A percentile compares a stretch with the other conserved stretches of the same genome.
Conservation (phyloP, 2,113 vertebrate genomes). For the Entelurus aequoreus region DNA sequence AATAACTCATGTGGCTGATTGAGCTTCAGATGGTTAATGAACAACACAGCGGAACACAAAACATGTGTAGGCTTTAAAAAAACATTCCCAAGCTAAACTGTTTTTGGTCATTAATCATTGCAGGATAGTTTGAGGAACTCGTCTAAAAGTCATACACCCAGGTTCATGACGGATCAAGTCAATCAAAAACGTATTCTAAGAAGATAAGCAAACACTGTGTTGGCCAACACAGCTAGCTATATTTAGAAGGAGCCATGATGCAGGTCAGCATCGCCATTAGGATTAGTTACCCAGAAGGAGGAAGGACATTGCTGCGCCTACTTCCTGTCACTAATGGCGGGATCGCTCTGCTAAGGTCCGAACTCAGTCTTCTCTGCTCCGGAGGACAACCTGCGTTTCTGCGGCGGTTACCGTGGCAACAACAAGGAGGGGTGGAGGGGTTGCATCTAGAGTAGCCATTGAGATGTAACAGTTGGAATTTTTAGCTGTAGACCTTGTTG, state of each 20-base stretch:
- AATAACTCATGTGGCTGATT: not conserved
- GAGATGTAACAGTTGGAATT: not conserved
- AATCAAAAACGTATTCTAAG: not conserved
- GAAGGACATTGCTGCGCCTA: no score
- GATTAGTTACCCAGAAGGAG: not conserved
- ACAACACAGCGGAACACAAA: not conserved
- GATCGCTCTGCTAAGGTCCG: no score
- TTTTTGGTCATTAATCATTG: no score
- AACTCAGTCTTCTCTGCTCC: not conserved
- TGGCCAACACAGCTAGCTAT: not conserved
- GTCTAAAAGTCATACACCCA: no score
- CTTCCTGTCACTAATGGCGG: no score
- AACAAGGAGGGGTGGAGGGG: conserved; percentile 35
- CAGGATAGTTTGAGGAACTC: no score
- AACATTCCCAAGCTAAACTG: no score
- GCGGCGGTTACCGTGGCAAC: conserved; percentile 52
- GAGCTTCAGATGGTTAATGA: not conserved
- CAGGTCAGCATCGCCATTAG: no score
- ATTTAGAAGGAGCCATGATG: not conserved
- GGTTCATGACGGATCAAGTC: no score
- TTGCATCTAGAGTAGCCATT: conserved; percentile 16
- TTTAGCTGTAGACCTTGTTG: no score
- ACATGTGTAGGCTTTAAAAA: no score
- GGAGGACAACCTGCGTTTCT: conserved; percentile 31
- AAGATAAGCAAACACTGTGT: not conserved